Evolutionary conservation across 1,140 invertebrate species (phyloP), one percentile per base, ranked within the genome.

Genomic region (Pygmarrhopalites habei): DNA sequence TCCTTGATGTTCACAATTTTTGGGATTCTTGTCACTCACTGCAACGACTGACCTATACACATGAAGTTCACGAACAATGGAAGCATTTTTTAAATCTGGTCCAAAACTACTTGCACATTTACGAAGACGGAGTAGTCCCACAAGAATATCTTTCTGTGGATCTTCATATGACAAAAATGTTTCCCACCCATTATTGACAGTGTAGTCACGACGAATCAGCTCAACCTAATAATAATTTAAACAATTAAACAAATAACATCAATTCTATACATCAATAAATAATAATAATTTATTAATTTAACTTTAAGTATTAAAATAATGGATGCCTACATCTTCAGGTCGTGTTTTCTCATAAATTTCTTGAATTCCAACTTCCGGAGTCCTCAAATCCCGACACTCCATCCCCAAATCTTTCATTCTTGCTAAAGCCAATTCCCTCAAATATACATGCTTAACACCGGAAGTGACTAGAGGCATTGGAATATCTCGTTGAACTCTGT

Each of bases 121-220:
- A 66, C 97, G 82, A 21, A 99, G 80, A 52, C 96, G 81, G 15
- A 99, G 79, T 21, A 99, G 78, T 21, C 95, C 97, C 44, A 99
- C 88, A 7, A 99, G 78, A 73, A 99, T 98, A 75, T 99, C 96
- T 77, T 96, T 94, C 64, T 92, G 84, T 0, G 95, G 92, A 79
- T 99, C 97, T 79, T 99, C 97, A 73, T 99, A 99, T 0, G 94
- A 90, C 12, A 99, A 77, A 75, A 99, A 99, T 0, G 95, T 98
- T 79, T 99, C 97, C 95, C 95, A 98, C 0, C 96, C 96, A 46
- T 88, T 88, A 75, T 99, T 99, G 0, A 95, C 96, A 29, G 83
- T 82, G 78, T 99, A 99, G 79, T 99, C 97, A 60, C 96, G 80
- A 32, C 96, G 81, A 70, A 99, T 89, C 21, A 98, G 75, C 77